Base-by-base conservation (phyloP, 2,888 invertebrate species). In the Agapetus fuscipes region DNA sequence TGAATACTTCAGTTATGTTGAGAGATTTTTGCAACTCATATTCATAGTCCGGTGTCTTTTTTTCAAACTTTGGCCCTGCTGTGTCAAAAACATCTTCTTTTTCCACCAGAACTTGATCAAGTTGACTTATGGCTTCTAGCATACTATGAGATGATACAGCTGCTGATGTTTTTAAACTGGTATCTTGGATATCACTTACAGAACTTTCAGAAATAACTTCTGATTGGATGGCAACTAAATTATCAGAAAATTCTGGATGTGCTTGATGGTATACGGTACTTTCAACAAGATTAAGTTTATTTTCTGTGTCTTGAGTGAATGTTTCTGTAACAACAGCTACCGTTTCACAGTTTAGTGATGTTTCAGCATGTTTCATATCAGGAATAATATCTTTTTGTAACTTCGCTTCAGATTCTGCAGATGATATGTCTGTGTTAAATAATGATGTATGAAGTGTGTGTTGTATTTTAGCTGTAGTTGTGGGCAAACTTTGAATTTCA, bases 311-410 rank as follows among this genome's bases (percentile, higher is more conserved):
- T 50, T 66, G 66, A 30, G 59, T 53, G 41, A 64, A 60, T 17
- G 68, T 56, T 61, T 76, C 71, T 20, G 60, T 72, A 1, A 75
- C 53, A 1, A 57, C 60, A 38, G 69, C 55, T 7, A 54, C 54
- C 12, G 44, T 39, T 26, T 34, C 41, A 28, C 37, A 39, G 26
- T 37, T 39, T 13, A 42, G 12, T 10, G 31, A 28, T 4, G 67
- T 42, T 32, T 58, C 57, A n/a, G 67, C 66, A 39, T 58, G 58
- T 46, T 61, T 63, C 1, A 52, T 50, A 35, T 60, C 58, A 7
- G 63, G 51, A 41, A 55, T 52, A 36, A 57, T 50, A 51, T 60
- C 54, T 33, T 62, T 60, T 25, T 55, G 54, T 41, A 73, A 60
- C 37, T 56, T 50, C 24, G 49, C 50, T 54, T 67, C 67, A 27